Percentiles rank a stretch among this genome's conserved stretches.
Evolutionary conservation across 2,113 vertebrate genomes (phyloP).

Genomic region (Phaethon lepturus): DNA sequence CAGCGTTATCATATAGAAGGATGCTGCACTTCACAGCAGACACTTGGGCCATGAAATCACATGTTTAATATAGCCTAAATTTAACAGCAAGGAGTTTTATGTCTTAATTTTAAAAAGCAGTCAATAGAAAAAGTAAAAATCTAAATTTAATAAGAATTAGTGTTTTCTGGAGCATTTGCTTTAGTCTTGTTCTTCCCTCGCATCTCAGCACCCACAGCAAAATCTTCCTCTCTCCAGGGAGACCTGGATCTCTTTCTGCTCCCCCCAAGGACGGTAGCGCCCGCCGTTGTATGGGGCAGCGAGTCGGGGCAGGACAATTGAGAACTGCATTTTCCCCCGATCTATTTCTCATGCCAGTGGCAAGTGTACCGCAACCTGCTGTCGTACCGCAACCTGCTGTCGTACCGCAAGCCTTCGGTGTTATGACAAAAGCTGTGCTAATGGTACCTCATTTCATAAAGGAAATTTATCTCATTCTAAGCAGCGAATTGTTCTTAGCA

Average conservation of each 20-base stretch:
- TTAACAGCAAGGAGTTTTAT: too few relatives aligned
- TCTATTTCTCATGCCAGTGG: not conserved
- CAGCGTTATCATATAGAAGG: not conserved
- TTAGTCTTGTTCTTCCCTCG: not conserved
- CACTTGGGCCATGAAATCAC: not conserved
- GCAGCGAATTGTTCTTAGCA: not conserved
- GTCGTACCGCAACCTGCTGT: not conserved
- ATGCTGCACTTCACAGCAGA: not conserved
- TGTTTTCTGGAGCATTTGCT: not conserved
- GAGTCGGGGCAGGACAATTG: not conserved
- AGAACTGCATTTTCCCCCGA: not conserved
- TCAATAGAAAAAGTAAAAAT: not conserved
- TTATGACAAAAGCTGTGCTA: not conserved
- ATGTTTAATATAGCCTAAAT: not conserved
- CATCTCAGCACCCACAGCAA: not conserved
- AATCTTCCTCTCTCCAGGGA: not conserved
- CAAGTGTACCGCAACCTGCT: not conserved
- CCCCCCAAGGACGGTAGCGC: fast-evolving
- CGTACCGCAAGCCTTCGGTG: not conserved
- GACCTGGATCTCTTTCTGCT: not conserved
- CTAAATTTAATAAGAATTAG: not conserved
- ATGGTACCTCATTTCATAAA: not conserved
- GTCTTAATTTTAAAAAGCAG: not conserved
- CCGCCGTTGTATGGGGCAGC: fast-evolving
- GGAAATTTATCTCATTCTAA: not conserved